Evolutionary conservation across 2,888 invertebrate species (phyloP).

Genomic region (Bugula neritina): DNA sequence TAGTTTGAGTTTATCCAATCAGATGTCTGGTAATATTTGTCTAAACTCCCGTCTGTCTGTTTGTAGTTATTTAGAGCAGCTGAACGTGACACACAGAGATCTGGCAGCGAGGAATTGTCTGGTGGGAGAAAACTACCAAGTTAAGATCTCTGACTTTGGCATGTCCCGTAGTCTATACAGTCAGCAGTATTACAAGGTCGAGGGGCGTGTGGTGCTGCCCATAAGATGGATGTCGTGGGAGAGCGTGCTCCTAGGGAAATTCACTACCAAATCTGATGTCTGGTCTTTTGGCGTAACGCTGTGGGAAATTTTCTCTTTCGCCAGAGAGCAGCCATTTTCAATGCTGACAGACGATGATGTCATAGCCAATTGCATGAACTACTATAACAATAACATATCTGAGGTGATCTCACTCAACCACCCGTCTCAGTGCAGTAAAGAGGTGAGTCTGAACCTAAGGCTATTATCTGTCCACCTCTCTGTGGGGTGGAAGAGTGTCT

Average conservation of each 20-base stretch:
- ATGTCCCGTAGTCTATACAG: slow-evolving; percentile 50
- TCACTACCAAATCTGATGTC: slow-evolving; percentile 78
- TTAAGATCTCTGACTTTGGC: slow-evolving; percentile 54
- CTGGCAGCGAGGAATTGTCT: slow-evolving; percentile 80
- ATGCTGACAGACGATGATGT: slow-evolving; percentile 71
- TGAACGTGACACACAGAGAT: slow-evolving; percentile 85
- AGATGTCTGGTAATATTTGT: too few species aligned
- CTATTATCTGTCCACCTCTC: too few species aligned
- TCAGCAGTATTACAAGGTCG: slow-evolving; percentile 51
- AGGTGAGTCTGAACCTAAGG: background rate
- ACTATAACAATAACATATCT: slow-evolving; percentile 65
- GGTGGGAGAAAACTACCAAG: slow-evolving; percentile 71
- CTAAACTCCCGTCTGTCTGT: too few species aligned
- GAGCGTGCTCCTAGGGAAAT: slow-evolving; percentile 63
- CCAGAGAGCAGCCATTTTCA: slow-evolving; percentile 71
- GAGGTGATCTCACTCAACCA: slow-evolving; percentile 60
- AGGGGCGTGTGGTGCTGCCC: slow-evolving; percentile 72
- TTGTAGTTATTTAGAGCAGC: slow-evolving; percentile 70
- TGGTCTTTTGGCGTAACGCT: slow-evolving; percentile 85
- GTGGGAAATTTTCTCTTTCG: slow-evolving; percentile 76
- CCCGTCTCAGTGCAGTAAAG: slow-evolving; percentile 56
- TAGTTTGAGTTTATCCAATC: too few species aligned
- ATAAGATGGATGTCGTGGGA: slow-evolving; percentile 89
- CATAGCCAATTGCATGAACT: slow-evolving; percentile 71
- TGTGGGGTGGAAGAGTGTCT: too few species aligned